phyloP scores from a whole-genome alignment of 2,888 invertebrate species.

The Hyposoter dolosus region DNA sequence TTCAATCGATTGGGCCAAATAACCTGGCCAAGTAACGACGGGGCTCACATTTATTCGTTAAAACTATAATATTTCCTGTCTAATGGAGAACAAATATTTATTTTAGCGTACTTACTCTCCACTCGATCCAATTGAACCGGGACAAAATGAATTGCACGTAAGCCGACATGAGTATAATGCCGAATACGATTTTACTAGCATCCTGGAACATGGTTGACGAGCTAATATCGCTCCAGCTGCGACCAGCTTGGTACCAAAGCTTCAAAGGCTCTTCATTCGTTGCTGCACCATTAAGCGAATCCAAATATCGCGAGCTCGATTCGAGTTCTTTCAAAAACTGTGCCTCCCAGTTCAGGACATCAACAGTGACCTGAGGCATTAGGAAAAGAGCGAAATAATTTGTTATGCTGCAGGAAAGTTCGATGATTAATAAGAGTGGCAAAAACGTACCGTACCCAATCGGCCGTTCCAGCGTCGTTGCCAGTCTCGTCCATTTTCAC shows the following conservation, averaged over 20 bases:
- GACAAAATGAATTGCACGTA: conserved; percentile 91
- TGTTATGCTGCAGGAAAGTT: background rate
- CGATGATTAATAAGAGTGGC: background rate
- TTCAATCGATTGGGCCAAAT: background rate
- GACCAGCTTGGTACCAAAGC: conserved; percentile 80
- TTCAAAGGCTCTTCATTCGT: conserved; percentile 66
- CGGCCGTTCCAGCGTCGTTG: conserved; percentile 91
- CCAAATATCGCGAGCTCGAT: conserved; percentile 71
- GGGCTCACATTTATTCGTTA: conserved; percentile 58
- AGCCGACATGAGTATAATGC: conserved; percentile 90
- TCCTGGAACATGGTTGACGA: conserved; percentile 90
- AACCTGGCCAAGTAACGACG: conserved; percentile 26
- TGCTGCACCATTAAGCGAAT: conserved; percentile 43
- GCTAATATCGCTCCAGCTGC: conserved; percentile 92
- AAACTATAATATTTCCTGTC: conserved; percentile 54
- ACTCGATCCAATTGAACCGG: conserved; percentile 90
- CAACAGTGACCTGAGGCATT: conserved; percentile 78
- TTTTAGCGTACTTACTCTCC: conserved; percentile 86
- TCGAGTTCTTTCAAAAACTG: conserved; percentile 75
- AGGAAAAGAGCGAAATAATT: background rate
- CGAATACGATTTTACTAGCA: conserved; percentile 89
- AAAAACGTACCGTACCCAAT: conserved; percentile 87
- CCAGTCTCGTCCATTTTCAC: conserved; percentile 89
- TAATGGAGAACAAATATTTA: conserved; percentile 54
- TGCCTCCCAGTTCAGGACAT: conserved; percentile 80